Conservation (phyloP, 2,888 invertebrate genomes). For the Drosophila affinis region DNA sequence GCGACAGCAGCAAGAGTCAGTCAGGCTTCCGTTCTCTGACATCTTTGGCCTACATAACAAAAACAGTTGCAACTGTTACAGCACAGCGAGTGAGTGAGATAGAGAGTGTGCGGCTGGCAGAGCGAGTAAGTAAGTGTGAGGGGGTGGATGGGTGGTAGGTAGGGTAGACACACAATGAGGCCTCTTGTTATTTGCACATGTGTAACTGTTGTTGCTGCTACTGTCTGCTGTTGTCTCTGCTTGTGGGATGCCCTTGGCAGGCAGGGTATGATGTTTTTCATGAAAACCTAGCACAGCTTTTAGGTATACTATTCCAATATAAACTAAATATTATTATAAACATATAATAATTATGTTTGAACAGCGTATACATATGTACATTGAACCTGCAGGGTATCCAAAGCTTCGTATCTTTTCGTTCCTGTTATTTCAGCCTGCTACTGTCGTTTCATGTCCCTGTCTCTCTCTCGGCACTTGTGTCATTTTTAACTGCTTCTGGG, state of each 20-base stretch:
- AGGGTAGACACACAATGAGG: constrained; percentile 40
- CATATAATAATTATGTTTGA: neutral
- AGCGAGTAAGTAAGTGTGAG: constrained; percentile 12
- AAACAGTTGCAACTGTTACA: constrained; percentile 66
- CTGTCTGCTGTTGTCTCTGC: constrained; percentile 12
- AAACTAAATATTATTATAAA: neutral
- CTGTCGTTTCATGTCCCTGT: constrained; percentile 17
- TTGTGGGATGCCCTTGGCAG: neutral
- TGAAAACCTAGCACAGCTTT: neutral
- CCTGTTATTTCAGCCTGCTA: constrained; percentile 22
- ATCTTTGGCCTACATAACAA: constrained; percentile 73
- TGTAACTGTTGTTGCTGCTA: constrained; percentile 36
- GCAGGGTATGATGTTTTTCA: neutral
- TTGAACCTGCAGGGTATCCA: neutral
- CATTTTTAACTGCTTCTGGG: constrained; percentile 68
- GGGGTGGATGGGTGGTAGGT: neutral
- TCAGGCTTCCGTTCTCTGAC: constrained; percentile 57
- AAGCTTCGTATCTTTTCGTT: neutral
- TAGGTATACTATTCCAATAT: neutral
- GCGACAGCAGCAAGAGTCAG: constrained; percentile 44
- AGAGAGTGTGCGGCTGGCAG: constrained; percentile 5
- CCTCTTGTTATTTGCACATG: constrained; percentile 60
- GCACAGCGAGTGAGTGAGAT: constrained; percentile 14
- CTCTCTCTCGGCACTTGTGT: constrained; percentile 56
- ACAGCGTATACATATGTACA: constrained; percentile 2